These are phyloP conservation scores for Hystrix brachyura DNA, from an alignment of 2,113 vertebrate genomes.

Conservation along the genomic window DNA sequence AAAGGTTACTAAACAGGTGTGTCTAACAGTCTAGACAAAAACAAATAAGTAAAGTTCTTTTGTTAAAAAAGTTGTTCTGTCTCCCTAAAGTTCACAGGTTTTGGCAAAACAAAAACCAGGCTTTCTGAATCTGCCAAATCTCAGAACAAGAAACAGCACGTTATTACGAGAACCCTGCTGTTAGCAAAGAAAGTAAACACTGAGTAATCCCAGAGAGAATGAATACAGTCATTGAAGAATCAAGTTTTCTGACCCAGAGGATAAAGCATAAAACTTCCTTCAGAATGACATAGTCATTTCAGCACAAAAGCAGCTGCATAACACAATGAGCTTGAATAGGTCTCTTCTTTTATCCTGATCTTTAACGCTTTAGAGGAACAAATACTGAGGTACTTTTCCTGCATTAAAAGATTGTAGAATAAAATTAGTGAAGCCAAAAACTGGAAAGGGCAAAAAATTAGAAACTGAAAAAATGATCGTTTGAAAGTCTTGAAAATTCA, in stretches of 20 bases:
- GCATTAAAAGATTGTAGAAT: not conserved
- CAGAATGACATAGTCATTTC: constrained; percentile 22
- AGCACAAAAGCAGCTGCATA: constrained; percentile 51
- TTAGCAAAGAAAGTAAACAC: constrained; percentile 73
- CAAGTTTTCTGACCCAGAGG: constrained; percentile 68
- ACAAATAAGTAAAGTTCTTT: constrained; percentile 36
- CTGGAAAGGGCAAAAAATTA: not conserved
- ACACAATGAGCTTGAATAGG: not conserved
- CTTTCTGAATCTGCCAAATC: constrained; percentile 74
- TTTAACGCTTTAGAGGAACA: constrained; percentile 53
- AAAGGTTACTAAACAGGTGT: constrained; percentile 47
- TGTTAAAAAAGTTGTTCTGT: constrained; percentile 56
- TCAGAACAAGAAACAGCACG: constrained; percentile 85
- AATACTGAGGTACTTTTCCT: not conserved
- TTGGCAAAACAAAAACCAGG: constrained; percentile 70
- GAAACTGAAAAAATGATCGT: constrained; percentile 15
- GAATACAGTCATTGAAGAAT: constrained; percentile 80
- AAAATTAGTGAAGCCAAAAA: not conserved
- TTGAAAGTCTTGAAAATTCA: not conserved
- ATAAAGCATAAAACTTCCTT: constrained; percentile 59
- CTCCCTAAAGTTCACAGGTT: constrained; percentile 73
- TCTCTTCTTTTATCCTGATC: not conserved
- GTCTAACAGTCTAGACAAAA: constrained; percentile 60
- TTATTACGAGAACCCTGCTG: constrained; percentile 74
- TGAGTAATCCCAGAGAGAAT: constrained; percentile 74